These are phyloP conservation scores for Epiblema foenella DNA, from an alignment of 2,888 invertebrate genomes.

Conservation along the genomic window DNA sequence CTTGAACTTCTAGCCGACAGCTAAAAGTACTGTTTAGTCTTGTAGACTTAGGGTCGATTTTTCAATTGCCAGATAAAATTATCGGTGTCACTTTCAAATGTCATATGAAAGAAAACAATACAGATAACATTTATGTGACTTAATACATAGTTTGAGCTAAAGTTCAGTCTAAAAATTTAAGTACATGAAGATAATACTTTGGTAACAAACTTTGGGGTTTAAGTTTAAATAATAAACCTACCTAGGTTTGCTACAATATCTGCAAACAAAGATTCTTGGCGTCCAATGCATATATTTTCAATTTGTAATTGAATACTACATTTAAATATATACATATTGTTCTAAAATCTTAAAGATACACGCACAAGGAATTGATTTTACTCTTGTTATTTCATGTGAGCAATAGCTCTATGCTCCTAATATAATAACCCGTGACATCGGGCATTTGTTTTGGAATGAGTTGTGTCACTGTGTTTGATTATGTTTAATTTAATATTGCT, in stretches of 20 bases:
- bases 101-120: too few species aligned
- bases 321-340: background rate
- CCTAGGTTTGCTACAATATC: background rate
- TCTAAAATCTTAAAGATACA: too few species aligned
- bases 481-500: too few species aligned
- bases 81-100: too few species aligned
- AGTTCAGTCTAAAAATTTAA: background rate
- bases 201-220: background rate
- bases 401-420: background rate
- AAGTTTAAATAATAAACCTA: background rate
- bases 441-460: too few species aligned
- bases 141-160: slow-evolving; percentile 1
- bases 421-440: background rate
- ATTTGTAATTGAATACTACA: background rate
- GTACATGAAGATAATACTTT: background rate
- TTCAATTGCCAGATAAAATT: too few species aligned
- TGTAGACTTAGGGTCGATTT: background rate
- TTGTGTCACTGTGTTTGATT: too few species aligned
- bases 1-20: slow-evolving; percentile 9
- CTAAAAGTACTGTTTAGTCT: background rate
- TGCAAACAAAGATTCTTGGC: background rate
- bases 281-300: background rate
- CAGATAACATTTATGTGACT: too few species aligned
- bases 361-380: too few species aligned
- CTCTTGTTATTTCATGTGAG: background rate